These are phyloP conservation scores for Nannobrachium achirus DNA, from an alignment of 2,113 vertebrate species.

Conservation along the genomic window DNA sequence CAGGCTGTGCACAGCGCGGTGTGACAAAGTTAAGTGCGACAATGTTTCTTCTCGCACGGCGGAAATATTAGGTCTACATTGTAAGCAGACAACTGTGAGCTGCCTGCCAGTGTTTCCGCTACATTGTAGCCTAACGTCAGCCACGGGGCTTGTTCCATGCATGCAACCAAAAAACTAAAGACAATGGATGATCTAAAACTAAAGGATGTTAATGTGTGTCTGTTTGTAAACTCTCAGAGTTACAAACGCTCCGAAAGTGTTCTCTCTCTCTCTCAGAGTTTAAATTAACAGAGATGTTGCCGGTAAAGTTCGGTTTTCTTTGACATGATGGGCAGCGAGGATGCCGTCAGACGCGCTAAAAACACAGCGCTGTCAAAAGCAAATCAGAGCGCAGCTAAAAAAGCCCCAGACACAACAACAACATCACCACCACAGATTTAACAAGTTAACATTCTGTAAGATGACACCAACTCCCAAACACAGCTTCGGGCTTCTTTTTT, in stretches of 20 bases:
- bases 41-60: slow-evolving; percentile 44
- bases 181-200: not conserved
- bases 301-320: slow-evolving; percentile 41
- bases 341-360: slow-evolving; percentile 16
- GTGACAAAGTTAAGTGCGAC: slow-evolving; percentile 27
- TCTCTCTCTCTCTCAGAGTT: too few species aligned
- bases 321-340: slow-evolving; percentile 36
- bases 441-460: too few species aligned
- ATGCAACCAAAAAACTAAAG: slow-evolving; percentile 20
- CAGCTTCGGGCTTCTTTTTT: not conserved
- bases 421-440: too few species aligned
- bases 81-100: slow-evolving; percentile 9
- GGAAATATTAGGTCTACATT: too few species aligned
- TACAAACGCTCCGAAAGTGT: too few species aligned
- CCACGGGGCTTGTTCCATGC: slow-evolving; percentile 43
- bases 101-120: slow-evolving; percentile 60
- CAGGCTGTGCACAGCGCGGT: slow-evolving; percentile 37
- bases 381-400: slow-evolving; percentile 19
- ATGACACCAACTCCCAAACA: too few species aligned
- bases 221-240: too few species aligned
- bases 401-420: too few species aligned
- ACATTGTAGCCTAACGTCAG: slow-evolving; percentile 32
- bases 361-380: not conserved
- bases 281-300: slow-evolving; percentile 42
- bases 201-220: not conserved